A percentile compares a stretch with the other conserved stretches of the same genome.
Conservation (phyloP, 1,140 invertebrate genomes). For the Antheraea mylitta region DNA sequence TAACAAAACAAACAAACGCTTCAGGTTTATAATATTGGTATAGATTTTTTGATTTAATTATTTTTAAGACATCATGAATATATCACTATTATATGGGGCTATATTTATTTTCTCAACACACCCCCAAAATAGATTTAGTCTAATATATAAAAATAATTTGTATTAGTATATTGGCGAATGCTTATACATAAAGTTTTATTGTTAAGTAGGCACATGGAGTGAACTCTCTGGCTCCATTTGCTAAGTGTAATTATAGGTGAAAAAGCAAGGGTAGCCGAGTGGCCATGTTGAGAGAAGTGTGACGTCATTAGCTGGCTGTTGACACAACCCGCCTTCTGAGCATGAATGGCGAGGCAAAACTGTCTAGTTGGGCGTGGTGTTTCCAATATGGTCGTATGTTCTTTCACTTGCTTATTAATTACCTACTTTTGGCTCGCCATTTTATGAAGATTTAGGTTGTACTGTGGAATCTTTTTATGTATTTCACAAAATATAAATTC, state of each 20-base stretch:
- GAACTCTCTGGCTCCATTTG: constrained; percentile 31
- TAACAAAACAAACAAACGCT: no score
- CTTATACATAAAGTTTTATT: constrained; percentile 9
- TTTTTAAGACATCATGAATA: no score
- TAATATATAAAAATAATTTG: neutral
- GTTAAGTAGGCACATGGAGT: constrained; percentile 20
- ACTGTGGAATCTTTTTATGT: neutral
- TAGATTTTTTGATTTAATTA: no score
- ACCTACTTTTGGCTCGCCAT: constrained; percentile 12
- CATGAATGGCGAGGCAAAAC: constrained; percentile 37
- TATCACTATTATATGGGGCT: no score
- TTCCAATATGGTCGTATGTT: constrained; percentile 26
- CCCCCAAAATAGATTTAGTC: no score
- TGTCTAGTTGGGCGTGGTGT: constrained; percentile 35
- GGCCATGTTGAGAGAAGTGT: constrained; percentile 52
- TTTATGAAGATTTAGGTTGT: constrained; percentile 9
- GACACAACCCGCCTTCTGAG: constrained; percentile 45
- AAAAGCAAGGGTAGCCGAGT: constrained; percentile 49
- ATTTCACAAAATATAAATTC: neutral
- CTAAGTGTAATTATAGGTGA: constrained; percentile 46
- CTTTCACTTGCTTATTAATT: constrained; percentile 10
- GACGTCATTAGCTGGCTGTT: constrained; percentile 54
- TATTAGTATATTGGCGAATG: neutral
- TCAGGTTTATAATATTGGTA: no score
- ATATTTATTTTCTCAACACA: no score